Evolutionary conservation across 2,113 vertebrate genomes (phyloP).

Genomic region (Dermatemys mawii): DNA sequence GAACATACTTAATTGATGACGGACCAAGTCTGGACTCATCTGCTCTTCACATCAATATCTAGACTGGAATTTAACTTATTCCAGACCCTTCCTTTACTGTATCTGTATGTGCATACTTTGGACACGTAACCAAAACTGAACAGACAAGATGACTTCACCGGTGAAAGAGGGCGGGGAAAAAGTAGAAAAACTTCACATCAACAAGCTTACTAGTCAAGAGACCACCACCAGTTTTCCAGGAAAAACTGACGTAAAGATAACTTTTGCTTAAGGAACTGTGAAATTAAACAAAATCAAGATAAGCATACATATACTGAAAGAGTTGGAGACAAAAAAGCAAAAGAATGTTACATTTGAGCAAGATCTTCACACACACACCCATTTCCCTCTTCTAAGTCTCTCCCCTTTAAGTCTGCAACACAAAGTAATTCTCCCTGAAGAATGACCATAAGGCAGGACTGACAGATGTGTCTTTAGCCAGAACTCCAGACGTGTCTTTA

Average conservation of each 20-base stretch:
- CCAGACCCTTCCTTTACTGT: background rate
- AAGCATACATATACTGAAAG: background rate
- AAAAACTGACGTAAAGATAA: background rate
- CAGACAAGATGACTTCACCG: background rate
- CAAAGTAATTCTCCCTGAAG: accelerated
- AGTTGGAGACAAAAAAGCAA: background rate
- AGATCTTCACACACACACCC: background rate
- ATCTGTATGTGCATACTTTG: conserved; percentile 27
- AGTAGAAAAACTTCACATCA: background rate
- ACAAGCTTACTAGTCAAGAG: background rate
- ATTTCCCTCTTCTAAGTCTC: background rate
- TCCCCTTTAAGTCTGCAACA: background rate
- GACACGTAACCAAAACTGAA: conserved; percentile 54
- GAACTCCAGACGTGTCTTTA: accelerated
- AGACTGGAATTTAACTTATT: background rate
- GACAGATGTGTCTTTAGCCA: background rate
- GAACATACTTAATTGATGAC: background rate
- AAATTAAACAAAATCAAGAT: background rate
- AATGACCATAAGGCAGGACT: accelerated
- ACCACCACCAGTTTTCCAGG: background rate
- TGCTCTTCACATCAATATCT: background rate
- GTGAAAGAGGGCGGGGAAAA: background rate
- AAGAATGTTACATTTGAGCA: background rate
- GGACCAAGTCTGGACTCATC: background rate
- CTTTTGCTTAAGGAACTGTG: background rate